A percentile compares a stretch with the other conserved stretches of the same genome.
These are phyloP conservation scores for Camponotus vicinus DNA, from an alignment of 1,140 invertebrate species.

Conservation along the genomic window DNA sequence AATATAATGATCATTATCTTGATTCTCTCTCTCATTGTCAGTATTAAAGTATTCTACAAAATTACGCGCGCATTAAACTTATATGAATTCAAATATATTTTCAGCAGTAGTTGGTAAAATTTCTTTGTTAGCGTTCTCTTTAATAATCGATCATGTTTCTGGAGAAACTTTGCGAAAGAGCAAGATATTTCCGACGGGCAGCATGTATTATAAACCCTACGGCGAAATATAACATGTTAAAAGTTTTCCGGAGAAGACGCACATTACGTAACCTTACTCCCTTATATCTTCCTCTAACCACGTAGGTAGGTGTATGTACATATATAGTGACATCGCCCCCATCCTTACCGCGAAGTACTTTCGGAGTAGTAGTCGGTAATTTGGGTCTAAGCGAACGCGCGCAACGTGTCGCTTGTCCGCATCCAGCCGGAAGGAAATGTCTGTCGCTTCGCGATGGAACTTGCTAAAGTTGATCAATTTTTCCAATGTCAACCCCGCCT, in stretches of 20 bases:
- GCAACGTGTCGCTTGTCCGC: slow-evolving; percentile 18
- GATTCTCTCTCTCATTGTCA: neutral
- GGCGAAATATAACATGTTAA: slow-evolving; percentile 19
- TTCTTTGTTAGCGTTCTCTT: neutral
- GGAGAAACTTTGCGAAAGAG: neutral
- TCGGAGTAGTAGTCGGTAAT: slow-evolving; percentile 52
- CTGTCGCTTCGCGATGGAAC: slow-evolving; percentile 22
- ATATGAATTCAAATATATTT: neutral
- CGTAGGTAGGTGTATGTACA: neutral
- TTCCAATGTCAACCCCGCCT: slow-evolving; percentile 12
- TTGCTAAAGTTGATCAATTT: slow-evolving; percentile 42
- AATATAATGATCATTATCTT: neutral
- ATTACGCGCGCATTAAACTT: neutral
- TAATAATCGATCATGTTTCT: neutral
- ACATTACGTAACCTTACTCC: slow-evolving; percentile 21
- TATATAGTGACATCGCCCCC: neutral
- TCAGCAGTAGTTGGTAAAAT: neutral
- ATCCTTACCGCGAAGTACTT: slow-evolving; percentile 26
- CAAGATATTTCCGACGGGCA: neutral
- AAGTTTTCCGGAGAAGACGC: slow-evolving; percentile 25
- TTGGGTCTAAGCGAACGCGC: slow-evolving; percentile 31
- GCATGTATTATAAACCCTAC: neutral
- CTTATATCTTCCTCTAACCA: neutral
- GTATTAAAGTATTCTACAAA: neutral
- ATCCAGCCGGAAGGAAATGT: slow-evolving; percentile 40